phyloP scores from a whole-genome alignment of 2,888 invertebrate species.

The Sycophila texana region DNA sequence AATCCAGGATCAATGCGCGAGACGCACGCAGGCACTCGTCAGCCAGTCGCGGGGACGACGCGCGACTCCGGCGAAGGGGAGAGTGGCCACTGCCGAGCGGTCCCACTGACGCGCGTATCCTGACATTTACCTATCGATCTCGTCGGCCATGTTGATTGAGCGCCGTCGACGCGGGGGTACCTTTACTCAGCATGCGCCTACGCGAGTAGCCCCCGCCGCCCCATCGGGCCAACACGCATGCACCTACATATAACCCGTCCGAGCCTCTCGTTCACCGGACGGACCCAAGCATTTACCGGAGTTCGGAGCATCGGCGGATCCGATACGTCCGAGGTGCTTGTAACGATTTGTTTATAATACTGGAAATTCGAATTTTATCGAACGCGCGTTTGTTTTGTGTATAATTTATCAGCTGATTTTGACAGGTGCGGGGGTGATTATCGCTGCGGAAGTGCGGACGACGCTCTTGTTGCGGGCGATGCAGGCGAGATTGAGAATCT shows the following conservation, averaged over 20 bases:
- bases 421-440: conserved; percentile 13
- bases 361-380: background rate
- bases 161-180: conserved; percentile 23
- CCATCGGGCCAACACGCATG: background rate
- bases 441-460: background rate
- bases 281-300: background rate
- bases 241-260: no score
- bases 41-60: background rate
- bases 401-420: conserved; percentile 45
- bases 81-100: conserved; percentile 52
- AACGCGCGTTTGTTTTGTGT: background rate
- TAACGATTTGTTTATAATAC: conserved; percentile 14
- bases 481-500: background rate
- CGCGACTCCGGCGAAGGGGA: background rate
- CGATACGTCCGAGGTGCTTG: background rate
- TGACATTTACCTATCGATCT: conserved; percentile 67
- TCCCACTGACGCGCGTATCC: conserved; percentile 53
- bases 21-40: background rate
- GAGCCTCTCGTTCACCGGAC: no score
- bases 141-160: conserved; percentile 66
- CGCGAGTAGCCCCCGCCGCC: background rate
- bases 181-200: conserved; percentile 27
- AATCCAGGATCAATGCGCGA: no score
- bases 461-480: background rate
- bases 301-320: background rate